Conservation (phyloP, 2,888 invertebrate genomes). For the Atrina japonica region DNA sequence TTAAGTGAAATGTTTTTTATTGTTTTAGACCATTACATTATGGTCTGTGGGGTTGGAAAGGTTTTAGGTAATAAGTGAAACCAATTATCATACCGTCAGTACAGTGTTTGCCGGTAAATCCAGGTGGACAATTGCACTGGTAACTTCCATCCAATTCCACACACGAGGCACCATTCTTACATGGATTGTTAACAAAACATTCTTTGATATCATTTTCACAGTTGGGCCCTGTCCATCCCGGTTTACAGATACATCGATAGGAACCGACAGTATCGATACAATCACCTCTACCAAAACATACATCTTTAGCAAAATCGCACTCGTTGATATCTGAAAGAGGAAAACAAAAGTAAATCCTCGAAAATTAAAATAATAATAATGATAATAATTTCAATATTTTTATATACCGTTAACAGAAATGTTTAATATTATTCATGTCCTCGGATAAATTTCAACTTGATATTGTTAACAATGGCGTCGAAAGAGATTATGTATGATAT, state of each 20-base stretch:
- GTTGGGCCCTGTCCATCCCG: slow-evolving; percentile 42
- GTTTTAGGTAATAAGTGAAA: too few species aligned
- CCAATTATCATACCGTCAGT: slow-evolving; percentile 45
- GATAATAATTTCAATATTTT: neutral
- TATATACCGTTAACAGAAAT: neutral
- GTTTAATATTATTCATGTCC: neutral
- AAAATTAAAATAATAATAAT: neutral
- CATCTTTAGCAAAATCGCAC: slow-evolving; percentile 1
- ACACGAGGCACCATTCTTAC: slow-evolving; percentile 56
- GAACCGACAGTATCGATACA: slow-evolving; percentile 26
- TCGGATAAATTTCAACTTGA: neutral
- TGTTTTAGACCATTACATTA: too few species aligned
- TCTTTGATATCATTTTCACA: slow-evolving; percentile 54
- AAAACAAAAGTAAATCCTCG: too few species aligned
- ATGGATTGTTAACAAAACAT: slow-evolving; percentile 46
- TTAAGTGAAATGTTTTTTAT: too few species aligned
- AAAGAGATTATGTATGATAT: too few species aligned
- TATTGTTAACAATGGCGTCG: too few species aligned
- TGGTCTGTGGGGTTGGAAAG: too few species aligned
- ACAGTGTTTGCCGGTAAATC: slow-evolving; percentile 49
- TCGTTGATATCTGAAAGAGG: slow-evolving; percentile 34
- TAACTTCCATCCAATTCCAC: slow-evolving; percentile 47
- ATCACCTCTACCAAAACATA: slow-evolving; percentile 22
- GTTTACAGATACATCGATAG: slow-evolving; percentile 29
- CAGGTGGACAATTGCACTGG: slow-evolving; percentile 54